These are phyloP conservation scores for Strigops habroptila DNA, from an alignment of 2,113 vertebrate species.

Conservation along the genomic window DNA sequence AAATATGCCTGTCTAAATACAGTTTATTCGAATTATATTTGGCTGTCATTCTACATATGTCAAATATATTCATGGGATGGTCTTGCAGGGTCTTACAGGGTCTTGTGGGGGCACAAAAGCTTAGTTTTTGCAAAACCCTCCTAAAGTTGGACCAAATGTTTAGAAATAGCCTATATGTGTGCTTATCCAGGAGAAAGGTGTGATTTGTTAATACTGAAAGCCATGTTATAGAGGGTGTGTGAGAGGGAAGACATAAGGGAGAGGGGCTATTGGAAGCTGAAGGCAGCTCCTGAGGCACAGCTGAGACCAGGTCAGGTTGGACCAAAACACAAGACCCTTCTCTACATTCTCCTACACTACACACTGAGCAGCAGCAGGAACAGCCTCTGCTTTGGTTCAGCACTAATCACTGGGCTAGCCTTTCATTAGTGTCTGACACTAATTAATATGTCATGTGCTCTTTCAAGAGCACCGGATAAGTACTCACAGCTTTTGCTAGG, in stretches of 20 bases:
- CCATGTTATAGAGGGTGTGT: too few species aligned
- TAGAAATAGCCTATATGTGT: neutral
- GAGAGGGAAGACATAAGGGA: neutral
- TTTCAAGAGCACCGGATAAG: neutral
- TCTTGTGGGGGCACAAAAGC: neutral
- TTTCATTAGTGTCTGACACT: neutral
- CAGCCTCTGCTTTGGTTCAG: neutral
- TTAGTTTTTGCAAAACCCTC: neutral
- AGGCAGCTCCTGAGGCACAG: neutral
- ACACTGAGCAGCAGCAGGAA: neutral
- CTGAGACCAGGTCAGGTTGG: neutral
- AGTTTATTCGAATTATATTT: neutral
- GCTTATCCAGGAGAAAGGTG: neutral
- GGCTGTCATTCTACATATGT: rapidly evolving
- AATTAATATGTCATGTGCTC: slow-evolving; percentile 11
- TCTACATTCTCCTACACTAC: neutral
- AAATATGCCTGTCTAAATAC: neutral
- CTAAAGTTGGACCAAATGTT: neutral
- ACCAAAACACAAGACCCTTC: neutral
- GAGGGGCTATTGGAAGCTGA: neutral
- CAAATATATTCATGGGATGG: neutral
- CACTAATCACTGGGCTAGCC: neutral
- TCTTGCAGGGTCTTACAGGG: neutral
- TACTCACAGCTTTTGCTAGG: slow-evolving; percentile 1
- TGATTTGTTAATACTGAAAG: neutral